phyloP scores from a whole-genome alignment of 2,797 vertebrate species.

The Tolypeutes matacus region DNA sequence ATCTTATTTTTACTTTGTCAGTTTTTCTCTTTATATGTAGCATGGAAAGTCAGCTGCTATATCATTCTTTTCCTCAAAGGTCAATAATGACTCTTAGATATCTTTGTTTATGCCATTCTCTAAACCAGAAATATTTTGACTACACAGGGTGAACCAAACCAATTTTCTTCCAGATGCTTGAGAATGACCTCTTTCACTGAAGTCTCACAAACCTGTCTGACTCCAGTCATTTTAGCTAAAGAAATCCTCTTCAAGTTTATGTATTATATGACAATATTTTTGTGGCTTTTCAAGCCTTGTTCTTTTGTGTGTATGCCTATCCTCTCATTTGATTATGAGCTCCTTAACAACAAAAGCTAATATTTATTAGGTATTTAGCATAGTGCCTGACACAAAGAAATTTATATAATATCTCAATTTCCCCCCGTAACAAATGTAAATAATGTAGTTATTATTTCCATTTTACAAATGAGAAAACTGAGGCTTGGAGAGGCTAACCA shows the following conservation, averaged over 20 bases:
- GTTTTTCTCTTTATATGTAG: constrained; percentile 42
- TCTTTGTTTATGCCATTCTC: not conserved
- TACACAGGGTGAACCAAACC: constrained; percentile 14
- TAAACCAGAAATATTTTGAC: constrained; percentile 20
- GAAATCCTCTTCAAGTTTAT: not conserved
- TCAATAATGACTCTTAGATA: not conserved
- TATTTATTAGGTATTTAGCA: constrained; percentile 22
- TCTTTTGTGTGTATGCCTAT: constrained; percentile 35
- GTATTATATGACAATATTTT: constrained; percentile 29
- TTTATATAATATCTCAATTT: not conserved
- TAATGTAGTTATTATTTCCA: constrained; percentile 35
- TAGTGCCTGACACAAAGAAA: not conserved
- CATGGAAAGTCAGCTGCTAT: constrained; percentile 46
- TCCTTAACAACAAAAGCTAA: constrained; percentile 55
- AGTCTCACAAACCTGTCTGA: constrained; percentile 19
- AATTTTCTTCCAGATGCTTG: constrained; percentile 27
- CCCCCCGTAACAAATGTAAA: not conserved
- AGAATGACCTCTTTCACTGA: constrained; percentile 19
- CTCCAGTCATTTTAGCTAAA: not conserved
- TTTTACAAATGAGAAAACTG: constrained; percentile 55
- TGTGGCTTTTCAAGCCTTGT: constrained; percentile 34
- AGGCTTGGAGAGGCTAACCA: constrained; percentile 58
- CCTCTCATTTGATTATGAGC: constrained; percentile 48
- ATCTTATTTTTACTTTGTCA: constrained; percentile 56
- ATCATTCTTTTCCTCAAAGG: constrained; percentile 32